These are phyloP conservation scores for Tribolium freemani DNA, from an alignment of 2,888 invertebrate genomes.

Conservation along the genomic window DNA sequence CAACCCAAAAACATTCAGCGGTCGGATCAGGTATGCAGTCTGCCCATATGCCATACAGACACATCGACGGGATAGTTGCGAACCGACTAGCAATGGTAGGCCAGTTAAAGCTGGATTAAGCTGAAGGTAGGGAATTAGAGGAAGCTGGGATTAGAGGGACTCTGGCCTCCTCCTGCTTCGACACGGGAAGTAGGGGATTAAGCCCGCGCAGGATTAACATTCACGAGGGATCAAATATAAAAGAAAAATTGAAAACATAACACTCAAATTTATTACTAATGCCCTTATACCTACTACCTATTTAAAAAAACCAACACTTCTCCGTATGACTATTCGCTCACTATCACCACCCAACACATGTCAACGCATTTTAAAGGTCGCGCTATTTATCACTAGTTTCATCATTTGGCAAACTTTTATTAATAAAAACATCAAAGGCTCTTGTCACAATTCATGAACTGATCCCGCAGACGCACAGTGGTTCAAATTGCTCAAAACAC, in stretches of 20 bases:
- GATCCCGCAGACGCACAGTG: too few relatives aligned
- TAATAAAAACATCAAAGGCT: too few relatives aligned
- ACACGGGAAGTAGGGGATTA: conserved; percentile 68
- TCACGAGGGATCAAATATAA: conserved; percentile 66
- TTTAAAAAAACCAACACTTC: not conserved
- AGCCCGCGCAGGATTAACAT: conserved; percentile 66
- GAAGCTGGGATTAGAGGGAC: conserved; percentile 68
- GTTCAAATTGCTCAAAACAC: too few relatives aligned
- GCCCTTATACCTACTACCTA: conserved; percentile 9
- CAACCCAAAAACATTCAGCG: conserved; percentile 64
- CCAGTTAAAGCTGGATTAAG: conserved; percentile 69
- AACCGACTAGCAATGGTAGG: conserved; percentile 60
- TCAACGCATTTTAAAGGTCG: not conserved
- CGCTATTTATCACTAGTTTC: too few relatives aligned
- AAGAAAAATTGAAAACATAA: conserved; percentile 62
- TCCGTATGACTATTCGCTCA: too few relatives aligned
- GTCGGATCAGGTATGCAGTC: conserved; percentile 58
- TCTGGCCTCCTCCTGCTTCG: conserved; percentile 63
- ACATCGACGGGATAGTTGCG: conserved; percentile 57
- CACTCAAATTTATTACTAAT: conserved; percentile 45
- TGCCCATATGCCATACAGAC: conserved; percentile 57
- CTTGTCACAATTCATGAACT: too few relatives aligned
- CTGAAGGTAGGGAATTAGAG: conserved; percentile 69
- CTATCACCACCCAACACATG: not conserved
- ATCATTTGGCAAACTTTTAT: too few relatives aligned